A percentile compares a stretch with the other conserved stretches of the same genome.
Conservation (phyloP, 2,797 vertebrate species). For the Gephyroberyx darwinii region DNA sequence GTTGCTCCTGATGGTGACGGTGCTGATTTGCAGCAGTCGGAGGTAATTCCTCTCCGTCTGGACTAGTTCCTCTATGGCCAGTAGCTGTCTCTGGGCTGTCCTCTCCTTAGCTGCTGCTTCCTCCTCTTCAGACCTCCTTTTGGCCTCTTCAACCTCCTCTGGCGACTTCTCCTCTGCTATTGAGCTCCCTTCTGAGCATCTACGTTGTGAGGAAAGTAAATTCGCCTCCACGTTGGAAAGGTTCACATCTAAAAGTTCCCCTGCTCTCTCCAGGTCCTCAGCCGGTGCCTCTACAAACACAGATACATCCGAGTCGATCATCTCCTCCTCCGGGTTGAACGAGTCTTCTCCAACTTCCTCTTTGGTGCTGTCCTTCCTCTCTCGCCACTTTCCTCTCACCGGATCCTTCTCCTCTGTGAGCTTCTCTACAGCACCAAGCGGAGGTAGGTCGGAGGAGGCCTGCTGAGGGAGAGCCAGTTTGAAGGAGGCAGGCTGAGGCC, state of each 20-base stretch:
- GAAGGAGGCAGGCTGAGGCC: slow-evolving; percentile 49
- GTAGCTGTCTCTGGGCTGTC: slow-evolving; percentile 79
- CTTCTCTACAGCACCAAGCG: slow-evolving; percentile 32
- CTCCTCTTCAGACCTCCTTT: slow-evolving; percentile 57
- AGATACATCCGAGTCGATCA: not conserved
- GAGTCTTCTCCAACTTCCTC: too few species aligned
- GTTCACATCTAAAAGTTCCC: not conserved
- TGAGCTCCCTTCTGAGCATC: not conserved
- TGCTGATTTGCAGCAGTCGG: slow-evolving; percentile 82
- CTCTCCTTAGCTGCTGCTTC: slow-evolving; percentile 68
- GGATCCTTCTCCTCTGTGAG: slow-evolving; percentile 18
- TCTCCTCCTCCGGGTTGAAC: slow-evolving; percentile 7
- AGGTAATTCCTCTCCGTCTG: slow-evolving; percentile 90
- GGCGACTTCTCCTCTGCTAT: slow-evolving; percentile 44
- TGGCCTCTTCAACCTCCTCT: slow-evolving; percentile 50
- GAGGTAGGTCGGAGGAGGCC: slow-evolving; percentile 20
- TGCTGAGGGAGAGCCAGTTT: slow-evolving; percentile 41
- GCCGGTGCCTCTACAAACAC: slow-evolving; percentile 26
- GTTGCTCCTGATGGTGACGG: slow-evolving; percentile 81
- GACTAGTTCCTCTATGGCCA: slow-evolving; percentile 87
- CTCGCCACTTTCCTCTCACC: slow-evolving; percentile 10
- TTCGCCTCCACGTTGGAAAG: slow-evolving; percentile 13
- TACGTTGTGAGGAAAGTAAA: slow-evolving; percentile 37
- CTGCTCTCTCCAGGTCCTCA: not conserved
- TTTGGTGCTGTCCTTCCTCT: slow-evolving; percentile 17